Percentiles rank a stretch among this genome's conserved stretches.
These are phyloP conservation scores for Drosophila persimilis DNA, from an alignment of 1,140 invertebrate genomes.

Conservation along the genomic window DNA sequence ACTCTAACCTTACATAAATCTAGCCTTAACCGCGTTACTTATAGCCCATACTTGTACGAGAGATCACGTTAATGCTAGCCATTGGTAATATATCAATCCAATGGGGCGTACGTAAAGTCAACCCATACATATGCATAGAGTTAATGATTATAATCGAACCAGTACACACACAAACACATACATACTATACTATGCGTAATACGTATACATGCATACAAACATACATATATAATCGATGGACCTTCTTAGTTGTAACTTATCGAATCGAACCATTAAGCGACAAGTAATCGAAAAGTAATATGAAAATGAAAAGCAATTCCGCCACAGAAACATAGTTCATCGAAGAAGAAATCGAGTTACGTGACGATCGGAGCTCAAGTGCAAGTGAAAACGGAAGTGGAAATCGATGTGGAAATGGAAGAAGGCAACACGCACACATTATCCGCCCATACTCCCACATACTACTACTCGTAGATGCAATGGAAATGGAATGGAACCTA, in stretches of 20 bases:
- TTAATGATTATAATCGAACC: constrained; percentile 55
- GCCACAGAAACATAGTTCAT: constrained; percentile 20
- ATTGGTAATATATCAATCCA: constrained; percentile 38
- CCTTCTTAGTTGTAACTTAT: constrained; percentile 48
- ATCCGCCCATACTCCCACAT: too few species aligned
- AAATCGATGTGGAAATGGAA: constrained; percentile 5
- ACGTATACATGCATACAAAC: constrained; percentile 13
- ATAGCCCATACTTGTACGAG: constrained; percentile 21
- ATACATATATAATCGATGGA: constrained; percentile 28
- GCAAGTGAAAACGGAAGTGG: constrained; percentile 7
- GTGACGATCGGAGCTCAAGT: background rate
- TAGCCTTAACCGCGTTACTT: constrained; percentile 38
- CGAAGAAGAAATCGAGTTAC: constrained; percentile 8
- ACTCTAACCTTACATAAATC: background rate
- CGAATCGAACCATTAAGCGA: constrained; percentile 49
- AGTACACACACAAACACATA: constrained; percentile 17
- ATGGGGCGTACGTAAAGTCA: constrained; percentile 48
- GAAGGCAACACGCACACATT: too few species aligned
- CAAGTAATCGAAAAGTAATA: constrained; percentile 3
- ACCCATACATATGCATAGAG: constrained; percentile 70
- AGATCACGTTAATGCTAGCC: constrained; percentile 31
- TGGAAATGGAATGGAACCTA: too few species aligned
- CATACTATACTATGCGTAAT: constrained; percentile 5
- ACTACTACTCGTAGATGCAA: too few species aligned
- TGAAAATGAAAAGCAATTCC: constrained; percentile 71